Percentiles rank a stretch among this genome's conserved stretches.
Conservation (phyloP, 2,888 invertebrate species). For the Dromius quadrimaculatus region DNA sequence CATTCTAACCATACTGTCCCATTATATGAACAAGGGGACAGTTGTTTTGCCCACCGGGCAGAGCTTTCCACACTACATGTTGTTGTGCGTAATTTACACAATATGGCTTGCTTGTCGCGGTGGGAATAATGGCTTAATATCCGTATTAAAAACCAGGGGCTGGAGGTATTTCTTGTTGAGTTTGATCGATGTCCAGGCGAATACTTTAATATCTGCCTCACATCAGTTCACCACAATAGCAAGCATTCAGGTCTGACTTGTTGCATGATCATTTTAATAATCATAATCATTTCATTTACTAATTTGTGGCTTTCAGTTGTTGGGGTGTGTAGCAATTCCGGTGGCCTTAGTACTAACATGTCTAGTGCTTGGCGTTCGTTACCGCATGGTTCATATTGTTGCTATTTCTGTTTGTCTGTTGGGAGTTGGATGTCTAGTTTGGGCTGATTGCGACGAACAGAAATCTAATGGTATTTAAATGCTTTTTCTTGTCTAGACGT, state of each 20-base stretch:
- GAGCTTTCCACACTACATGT: conserved; percentile 82
- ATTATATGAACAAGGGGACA: conserved; percentile 76
- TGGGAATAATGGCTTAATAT: conserved; percentile 72
- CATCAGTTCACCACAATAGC: conserved; percentile 81
- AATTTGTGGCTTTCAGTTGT: conserved; percentile 73
- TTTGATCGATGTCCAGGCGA: conserved; percentile 87
- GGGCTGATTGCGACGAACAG: conserved; percentile 83
- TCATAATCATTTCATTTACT: conserved; percentile 13
- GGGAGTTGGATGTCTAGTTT: conserved; percentile 86
- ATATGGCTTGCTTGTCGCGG: conserved; percentile 81
- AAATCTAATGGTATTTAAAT: conserved; percentile 72
- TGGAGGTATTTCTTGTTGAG: conserved; percentile 85
- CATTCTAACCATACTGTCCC: conserved; percentile 81
- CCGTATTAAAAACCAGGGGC: conserved; percentile 76
- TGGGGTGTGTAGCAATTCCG: conserved; percentile 89
- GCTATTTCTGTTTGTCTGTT: conserved; percentile 84
- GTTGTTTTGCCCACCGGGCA: conserved; percentile 84
- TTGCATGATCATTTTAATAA: conserved; percentile 31
- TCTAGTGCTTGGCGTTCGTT: conserved; percentile 80
- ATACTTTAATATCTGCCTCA: conserved; percentile 84
- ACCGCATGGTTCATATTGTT: conserved; percentile 80
- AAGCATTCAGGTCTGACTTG: conserved; percentile 73
- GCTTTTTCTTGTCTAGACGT: too few species aligned
- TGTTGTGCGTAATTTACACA: conserved; percentile 82
- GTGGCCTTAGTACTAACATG: conserved; percentile 83